Conservation (phyloP, 2,797 vertebrate genomes). For the Xyrichtys novacula region DNA sequence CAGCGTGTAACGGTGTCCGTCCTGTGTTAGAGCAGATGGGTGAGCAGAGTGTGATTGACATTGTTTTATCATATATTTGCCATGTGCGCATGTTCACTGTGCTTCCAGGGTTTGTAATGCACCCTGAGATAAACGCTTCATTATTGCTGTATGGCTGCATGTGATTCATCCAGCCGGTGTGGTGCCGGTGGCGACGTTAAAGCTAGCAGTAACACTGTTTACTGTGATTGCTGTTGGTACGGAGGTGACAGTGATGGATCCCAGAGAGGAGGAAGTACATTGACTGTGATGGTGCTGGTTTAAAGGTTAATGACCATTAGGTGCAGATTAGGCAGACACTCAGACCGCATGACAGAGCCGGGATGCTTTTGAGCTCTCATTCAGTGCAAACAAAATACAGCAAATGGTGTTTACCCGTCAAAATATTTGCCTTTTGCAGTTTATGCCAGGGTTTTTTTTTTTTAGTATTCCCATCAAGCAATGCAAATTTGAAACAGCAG, state of each 20-base stretch:
- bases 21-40: slow-evolving; percentile 70
- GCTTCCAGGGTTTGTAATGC: slow-evolving; percentile 69
- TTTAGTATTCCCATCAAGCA: slow-evolving; percentile 12
- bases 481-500: slow-evolving; percentile 1
- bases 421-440: slow-evolving; percentile 42
- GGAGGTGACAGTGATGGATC: slow-evolving; percentile 63
- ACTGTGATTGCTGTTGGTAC: slow-evolving; percentile 49
- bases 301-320: slow-evolving; percentile 65
- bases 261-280: slow-evolving; percentile 57
- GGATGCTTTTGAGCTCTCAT: slow-evolving; percentile 42
- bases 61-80: slow-evolving; percentile 61
- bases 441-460: slow-evolving; percentile 4
- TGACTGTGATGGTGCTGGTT: slow-evolving; percentile 42
- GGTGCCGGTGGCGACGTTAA: slow-evolving; percentile 60
- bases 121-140: slow-evolving; percentile 72
- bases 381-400: slow-evolving; percentile 28
- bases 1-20: slow-evolving; percentile 48
- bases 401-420: slow-evolving; percentile 27
- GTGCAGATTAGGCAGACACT: slow-evolving; percentile 43
- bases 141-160: slow-evolving; percentile 71
- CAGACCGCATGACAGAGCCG: slow-evolving; percentile 26
- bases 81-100: slow-evolving; percentile 54
- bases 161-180: slow-evolving; percentile 65
- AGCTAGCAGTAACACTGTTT: slow-evolving; percentile 52
- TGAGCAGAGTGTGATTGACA: slow-evolving; percentile 69